Evolutionary conservation across 2,888 invertebrate genomes (phyloP).

Genomic region (Tineola bisselliella): DNA sequence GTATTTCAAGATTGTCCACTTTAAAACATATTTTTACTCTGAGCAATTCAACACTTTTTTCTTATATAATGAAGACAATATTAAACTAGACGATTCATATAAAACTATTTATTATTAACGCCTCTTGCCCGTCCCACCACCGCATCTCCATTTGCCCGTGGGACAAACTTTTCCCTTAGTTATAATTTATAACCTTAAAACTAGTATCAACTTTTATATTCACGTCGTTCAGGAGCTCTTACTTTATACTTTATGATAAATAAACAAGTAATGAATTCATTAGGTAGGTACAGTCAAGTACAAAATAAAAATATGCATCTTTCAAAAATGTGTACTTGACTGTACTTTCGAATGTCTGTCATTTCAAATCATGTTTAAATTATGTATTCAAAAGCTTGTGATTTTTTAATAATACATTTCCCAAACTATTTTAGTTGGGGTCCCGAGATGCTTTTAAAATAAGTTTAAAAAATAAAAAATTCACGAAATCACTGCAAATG

Average conservation of each 20-base stretch:
- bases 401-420: no score
- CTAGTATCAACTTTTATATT: constrained; percentile 18
- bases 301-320: no score
- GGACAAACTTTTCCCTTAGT: constrained; percentile 21
- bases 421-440: no score
- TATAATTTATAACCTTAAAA: constrained; percentile 32
- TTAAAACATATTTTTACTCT: neutral
- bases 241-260: neutral
- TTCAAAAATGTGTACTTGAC: no score
- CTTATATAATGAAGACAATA: neutral
- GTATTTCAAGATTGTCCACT: neutral
- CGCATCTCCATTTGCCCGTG: neutral
- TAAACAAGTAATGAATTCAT: neutral
- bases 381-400: no score
- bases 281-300: no score
- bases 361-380: no score
- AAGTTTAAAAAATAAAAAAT: no score
- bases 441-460: no score
- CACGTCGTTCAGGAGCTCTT: neutral
- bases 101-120: constrained; percentile 33
- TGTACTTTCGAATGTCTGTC: no score
- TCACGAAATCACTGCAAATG: no score
- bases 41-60: no score
- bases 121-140: constrained; percentile 9
- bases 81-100: neutral